Evolutionary conservation across 1,140 invertebrate species (phyloP).

Genomic region (Neodiprion virginianus): DNA sequence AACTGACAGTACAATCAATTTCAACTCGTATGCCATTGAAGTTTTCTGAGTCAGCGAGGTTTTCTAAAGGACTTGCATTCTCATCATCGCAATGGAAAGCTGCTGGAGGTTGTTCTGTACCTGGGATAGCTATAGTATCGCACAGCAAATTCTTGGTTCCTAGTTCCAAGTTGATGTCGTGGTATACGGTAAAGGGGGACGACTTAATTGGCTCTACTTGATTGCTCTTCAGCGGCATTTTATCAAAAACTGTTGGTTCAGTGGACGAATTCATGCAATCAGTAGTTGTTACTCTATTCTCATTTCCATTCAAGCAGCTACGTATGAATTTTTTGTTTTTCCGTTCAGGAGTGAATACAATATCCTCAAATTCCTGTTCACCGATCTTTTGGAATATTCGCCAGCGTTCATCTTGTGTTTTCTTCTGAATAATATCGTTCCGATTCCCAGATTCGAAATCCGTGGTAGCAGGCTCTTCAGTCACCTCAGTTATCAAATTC

Average conservation of each 20-base stretch:
- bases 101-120: background rate
- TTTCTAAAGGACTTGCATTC: conserved; percentile 2
- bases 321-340: conserved; percentile 53
- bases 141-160: background rate
- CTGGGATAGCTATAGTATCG: background rate
- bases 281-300: conserved; percentile 27
- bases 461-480: conserved; percentile 43
- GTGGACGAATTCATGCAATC: conserved; percentile 38
- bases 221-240: background rate
- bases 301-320: conserved; percentile 27
- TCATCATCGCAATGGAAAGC: background rate
- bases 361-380: conserved; percentile 65
- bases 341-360: conserved; percentile 62
- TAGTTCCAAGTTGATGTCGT: background rate
- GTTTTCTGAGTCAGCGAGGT: background rate
- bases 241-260: conserved; percentile 31
- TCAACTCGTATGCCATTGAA: background rate
- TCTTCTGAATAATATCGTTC: conserved; percentile 19
- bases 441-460: background rate
- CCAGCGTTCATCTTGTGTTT: conserved; percentile 33
- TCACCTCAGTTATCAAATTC: conserved; percentile 38
- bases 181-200: background rate
- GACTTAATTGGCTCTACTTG: background rate
- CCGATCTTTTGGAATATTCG: conserved; percentile 63
- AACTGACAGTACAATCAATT: background rate